Percentiles rank a stretch among this genome's conserved stretches.
These are phyloP conservation scores for Nymphalis urticae DNA, from an alignment of 2,888 invertebrate species.

Conservation along the genomic window DNA sequence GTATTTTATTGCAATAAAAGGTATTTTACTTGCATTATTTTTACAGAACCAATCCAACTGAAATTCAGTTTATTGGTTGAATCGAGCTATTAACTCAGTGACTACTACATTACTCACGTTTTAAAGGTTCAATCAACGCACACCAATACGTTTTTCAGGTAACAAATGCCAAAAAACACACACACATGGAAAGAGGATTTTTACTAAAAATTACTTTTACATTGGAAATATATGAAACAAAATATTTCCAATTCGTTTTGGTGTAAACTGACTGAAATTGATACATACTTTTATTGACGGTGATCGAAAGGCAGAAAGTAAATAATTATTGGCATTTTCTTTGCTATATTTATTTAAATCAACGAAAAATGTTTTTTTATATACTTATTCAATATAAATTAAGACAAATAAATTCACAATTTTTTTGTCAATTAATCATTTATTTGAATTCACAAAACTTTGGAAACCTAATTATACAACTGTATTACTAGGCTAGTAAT, in stretches of 20 bases:
- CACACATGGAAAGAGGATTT: not conserved
- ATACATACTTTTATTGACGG: not conserved
- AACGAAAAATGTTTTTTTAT: no score
- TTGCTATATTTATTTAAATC: not conserved
- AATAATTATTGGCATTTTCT: not conserved
- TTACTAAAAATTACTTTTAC: not conserved
- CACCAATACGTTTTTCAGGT: constrained; percentile 3
- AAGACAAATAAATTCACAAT: no score
- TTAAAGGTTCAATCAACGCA: constrained; percentile 32
- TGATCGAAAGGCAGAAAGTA: not conserved
- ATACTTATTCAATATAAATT: no score
- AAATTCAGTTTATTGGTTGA: constrained; percentile 29
- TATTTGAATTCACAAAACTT: no score
- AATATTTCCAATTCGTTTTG: not conserved
- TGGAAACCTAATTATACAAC: no score
- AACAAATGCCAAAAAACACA: constrained; percentile 23
- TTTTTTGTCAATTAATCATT: no score
- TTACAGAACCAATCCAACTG: constrained; percentile 32
- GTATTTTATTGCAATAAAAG: constrained; percentile 10
- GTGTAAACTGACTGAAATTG: not conserved
- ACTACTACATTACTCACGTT: constrained; percentile 30
- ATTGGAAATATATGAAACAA: not conserved
- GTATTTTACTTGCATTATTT: constrained; percentile 29
- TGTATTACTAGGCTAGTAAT: no score
- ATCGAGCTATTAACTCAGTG: constrained; percentile 30